phyloP scores from a whole-genome alignment of 2,113 vertebrate species.

The Onychostoma macrolepis region DNA sequence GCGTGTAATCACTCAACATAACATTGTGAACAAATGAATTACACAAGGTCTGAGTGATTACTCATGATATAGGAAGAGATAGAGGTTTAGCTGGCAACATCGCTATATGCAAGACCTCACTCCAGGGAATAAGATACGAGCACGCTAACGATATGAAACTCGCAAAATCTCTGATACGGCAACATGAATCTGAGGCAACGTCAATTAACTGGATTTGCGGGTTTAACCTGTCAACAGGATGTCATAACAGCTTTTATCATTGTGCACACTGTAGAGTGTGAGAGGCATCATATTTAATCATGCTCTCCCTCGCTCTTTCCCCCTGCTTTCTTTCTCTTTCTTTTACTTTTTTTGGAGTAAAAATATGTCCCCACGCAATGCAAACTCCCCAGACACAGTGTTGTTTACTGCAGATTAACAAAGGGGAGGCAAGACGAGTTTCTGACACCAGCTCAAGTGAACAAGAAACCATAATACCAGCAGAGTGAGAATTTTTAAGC shows the following conservation, averaged over 20 bases:
- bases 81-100: constrained; percentile 47
- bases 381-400: constrained; percentile 76
- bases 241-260: constrained; percentile 77
- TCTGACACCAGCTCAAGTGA: constrained; percentile 75
- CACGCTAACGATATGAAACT: constrained; percentile 63
- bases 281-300: constrained; percentile 79
- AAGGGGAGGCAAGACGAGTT: constrained; percentile 75
- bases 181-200: constrained; percentile 67
- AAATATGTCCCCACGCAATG: constrained; percentile 73
- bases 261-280: constrained; percentile 67
- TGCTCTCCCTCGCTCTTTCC: constrained; percentile 47
- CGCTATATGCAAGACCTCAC: constrained; percentile 53
- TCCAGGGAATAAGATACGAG: constrained; percentile 59
- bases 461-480: constrained; percentile 69
- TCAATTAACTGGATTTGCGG: constrained; percentile 76
- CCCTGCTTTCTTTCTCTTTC: constrained; percentile 31
- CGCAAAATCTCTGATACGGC: constrained; percentile 67
- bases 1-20: neutral
- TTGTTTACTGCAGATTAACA: constrained; percentile 84
- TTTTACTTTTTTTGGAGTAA: constrained; percentile 64
- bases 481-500: constrained; percentile 64
- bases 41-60: constrained; percentile 22
- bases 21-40: constrained; percentile 9
- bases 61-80: constrained; percentile 6
- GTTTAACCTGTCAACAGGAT: constrained; percentile 79